phyloP scores from a whole-genome alignment of 2,113 vertebrate genomes.

The Istiophorus platypterus region DNA sequence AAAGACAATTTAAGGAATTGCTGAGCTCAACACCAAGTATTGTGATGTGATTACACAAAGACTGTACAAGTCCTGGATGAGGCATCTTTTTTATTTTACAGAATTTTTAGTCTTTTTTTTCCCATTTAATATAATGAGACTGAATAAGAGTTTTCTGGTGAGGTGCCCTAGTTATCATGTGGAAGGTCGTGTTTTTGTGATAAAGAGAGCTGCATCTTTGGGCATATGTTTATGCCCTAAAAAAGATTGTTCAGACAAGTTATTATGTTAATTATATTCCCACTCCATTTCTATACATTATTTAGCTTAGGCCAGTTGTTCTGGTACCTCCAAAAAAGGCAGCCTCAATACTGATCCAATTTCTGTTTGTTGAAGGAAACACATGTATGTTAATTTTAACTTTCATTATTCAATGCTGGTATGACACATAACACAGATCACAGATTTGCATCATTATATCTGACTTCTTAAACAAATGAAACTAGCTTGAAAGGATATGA shows the following conservation, averaged over 20 bases:
- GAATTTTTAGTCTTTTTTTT: background rate
- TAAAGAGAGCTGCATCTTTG: too few relatives aligned
- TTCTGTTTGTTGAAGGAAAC: too few relatives aligned
- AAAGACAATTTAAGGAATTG: background rate
- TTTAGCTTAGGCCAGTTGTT: background rate
- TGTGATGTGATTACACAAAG: background rate
- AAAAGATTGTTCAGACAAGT: background rate
- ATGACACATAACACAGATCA: background rate
- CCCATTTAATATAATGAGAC: background rate
- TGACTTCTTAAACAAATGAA: background rate
- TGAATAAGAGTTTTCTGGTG: background rate
- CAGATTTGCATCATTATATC: background rate
- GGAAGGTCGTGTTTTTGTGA: background rate
- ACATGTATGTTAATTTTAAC: too few relatives aligned
- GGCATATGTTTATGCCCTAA: background rate
- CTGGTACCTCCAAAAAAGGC: too few relatives aligned
- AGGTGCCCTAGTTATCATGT: background rate
- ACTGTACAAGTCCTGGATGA: background rate
- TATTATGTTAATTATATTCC: background rate
- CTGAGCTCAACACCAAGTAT: background rate
- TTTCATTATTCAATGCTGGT: too few relatives aligned
- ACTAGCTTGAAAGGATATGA: background rate
- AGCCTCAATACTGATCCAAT: too few relatives aligned
- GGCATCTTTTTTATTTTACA: background rate
- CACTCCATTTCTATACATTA: background rate